Evolutionary conservation across 2,888 invertebrate species (phyloP), one percentile per base, ranked within the genome.

Genomic region (Thereva unica): DNA sequence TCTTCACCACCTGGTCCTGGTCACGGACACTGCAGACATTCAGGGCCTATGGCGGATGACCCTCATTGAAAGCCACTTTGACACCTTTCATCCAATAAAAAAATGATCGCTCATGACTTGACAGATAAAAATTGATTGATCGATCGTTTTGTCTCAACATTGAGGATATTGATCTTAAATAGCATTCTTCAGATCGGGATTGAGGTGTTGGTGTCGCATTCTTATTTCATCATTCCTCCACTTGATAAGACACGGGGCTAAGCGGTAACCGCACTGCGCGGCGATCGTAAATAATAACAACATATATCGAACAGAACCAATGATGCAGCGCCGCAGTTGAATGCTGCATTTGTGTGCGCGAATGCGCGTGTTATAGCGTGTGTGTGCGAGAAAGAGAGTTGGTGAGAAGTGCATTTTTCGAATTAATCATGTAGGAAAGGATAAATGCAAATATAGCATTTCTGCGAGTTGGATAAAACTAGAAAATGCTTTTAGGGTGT

Each of bases 401-500:
- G 23, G 23, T 23, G 23, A 23, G 23, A 23, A 23, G 23, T 23
- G 23, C 23, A 23, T 23, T 23, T 23, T 49, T 42, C 9, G 34
- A 53, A 53, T 37, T 53, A 23, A 23, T 23, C 23, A 23, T 23
- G 53, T 53, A 38, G n/a, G 53, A 66, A 66, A 66, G 66, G 57
- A 59, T 12, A 38, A 23, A 23, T 23, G 23, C 23, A 23, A 23
- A 23, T 23, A 23, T 23, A 23, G 23, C 23, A 23, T 23, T 53
- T 35, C 10, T 52, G 41, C 40, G 49, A 47, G 52, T 66, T 56
- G 40, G 23, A 37, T 37, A 23, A 61, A 67, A 69, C 69, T 69
- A 69, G 69, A 69, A 69, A 69, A 69, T 69, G 69, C 69, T 67
- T 69, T 69, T 69, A 69, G 67, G 69, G 69, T 54, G 64, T 66